phyloP scores from a whole-genome alignment of 2,888 invertebrate genomes.

The Exocentrus adspersus region DNA sequence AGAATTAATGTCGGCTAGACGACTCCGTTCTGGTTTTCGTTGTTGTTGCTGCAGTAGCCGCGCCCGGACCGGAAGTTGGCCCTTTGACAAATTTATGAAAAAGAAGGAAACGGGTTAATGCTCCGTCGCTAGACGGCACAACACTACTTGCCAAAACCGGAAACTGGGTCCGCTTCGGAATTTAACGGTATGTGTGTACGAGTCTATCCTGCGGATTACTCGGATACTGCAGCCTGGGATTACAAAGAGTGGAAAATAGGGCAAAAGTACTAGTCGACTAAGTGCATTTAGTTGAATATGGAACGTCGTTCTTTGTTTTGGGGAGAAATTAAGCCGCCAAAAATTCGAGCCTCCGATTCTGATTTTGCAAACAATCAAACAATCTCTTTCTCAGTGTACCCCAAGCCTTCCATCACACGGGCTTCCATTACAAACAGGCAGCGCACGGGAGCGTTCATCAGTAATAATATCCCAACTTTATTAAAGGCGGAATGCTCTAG shows the following conservation, averaged over 20 bases:
- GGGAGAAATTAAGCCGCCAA: too few species aligned
- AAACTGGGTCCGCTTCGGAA: constrained; percentile 20
- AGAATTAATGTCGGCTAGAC: constrained; percentile 20
- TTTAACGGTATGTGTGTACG: constrained; percentile 23
- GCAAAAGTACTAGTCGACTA: too few species aligned
- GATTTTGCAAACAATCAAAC: too few species aligned
- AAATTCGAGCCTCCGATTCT: too few species aligned
- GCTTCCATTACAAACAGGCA: neutral
- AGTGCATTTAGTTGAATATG: too few species aligned
- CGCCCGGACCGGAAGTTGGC: constrained; percentile 22
- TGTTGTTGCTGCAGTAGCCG: constrained; percentile 7
- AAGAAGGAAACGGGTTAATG: constrained; percentile 34
- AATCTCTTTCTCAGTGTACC: too few species aligned
- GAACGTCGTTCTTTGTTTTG: too few species aligned
- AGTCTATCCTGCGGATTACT: neutral
- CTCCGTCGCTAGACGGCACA: constrained; percentile 24
- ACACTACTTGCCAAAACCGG: constrained; percentile 28
- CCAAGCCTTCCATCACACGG: neutral
- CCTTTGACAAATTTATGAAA: constrained; percentile 34
- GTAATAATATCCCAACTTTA: neutral
- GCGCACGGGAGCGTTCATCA: neutral
- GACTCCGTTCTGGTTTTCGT: constrained; percentile 32
- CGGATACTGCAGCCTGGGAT: neutral
- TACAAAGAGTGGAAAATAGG: too few species aligned
- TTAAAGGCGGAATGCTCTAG: constrained; percentile 1